These are phyloP conservation scores for Volucella bombylans DNA, from an alignment of 2,888 invertebrate genomes.

Conservation along the genomic window DNA sequence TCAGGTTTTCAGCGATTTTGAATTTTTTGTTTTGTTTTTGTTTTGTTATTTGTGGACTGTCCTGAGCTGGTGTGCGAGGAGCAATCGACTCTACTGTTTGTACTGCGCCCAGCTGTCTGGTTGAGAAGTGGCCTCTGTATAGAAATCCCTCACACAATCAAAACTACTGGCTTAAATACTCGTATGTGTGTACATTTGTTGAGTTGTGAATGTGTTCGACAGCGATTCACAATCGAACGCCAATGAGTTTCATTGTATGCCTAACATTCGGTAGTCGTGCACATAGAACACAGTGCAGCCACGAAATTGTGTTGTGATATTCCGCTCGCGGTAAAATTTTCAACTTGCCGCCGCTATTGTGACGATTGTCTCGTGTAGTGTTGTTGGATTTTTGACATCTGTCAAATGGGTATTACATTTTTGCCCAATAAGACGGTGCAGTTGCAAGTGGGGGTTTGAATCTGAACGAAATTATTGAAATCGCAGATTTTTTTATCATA, in stretches of 20 bases:
- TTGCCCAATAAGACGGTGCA: slow-evolving; percentile 24
- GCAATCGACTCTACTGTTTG: neutral
- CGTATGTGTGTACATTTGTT: neutral
- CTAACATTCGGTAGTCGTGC: slow-evolving; percentile 68
- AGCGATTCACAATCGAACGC: slow-evolving; percentile 61
- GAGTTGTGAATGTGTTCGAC: slow-evolving; percentile 49
- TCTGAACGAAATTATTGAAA: slow-evolving; percentile 33
- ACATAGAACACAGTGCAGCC: slow-evolving; percentile 53
- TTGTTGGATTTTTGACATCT: slow-evolving; percentile 60
- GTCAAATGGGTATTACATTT: slow-evolving; percentile 31
- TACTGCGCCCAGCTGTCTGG: slow-evolving; percentile 71
- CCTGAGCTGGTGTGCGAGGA: neutral
- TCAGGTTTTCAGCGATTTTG: slow-evolving; percentile 64
- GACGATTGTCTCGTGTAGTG: slow-evolving; percentile 46
- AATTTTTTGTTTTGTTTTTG: slow-evolving; percentile 36
- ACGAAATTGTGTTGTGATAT: slow-evolving; percentile 52
- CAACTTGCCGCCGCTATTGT: slow-evolving; percentile 61
- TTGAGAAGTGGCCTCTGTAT: slow-evolving; percentile 40
- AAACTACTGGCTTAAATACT: neutral
- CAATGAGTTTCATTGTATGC: slow-evolving; percentile 71
- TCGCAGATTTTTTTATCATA: too few species aligned
- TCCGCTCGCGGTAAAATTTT: slow-evolving; percentile 62
- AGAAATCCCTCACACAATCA: slow-evolving; percentile 9
- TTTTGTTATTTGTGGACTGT: too few species aligned
- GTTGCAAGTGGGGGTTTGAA: neutral